Percentiles rank a stretch among this genome's conserved stretches.
Evolutionary conservation across 2,113 vertebrate species (phyloP).

Genomic region (Galeopterus variegatus): DNA sequence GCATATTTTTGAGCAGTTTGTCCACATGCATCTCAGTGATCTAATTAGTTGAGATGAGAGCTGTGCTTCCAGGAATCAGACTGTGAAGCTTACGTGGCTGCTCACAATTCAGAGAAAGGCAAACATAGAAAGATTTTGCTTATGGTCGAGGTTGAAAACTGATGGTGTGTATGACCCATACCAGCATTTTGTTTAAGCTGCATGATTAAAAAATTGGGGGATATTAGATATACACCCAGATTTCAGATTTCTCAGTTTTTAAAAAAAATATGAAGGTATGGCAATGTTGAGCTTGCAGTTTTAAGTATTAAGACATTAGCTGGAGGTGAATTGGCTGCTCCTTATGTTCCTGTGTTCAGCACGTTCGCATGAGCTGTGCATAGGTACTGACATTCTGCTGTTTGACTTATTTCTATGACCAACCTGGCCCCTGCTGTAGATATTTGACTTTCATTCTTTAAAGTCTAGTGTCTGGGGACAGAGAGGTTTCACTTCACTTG

Average conservation of each 20-base stretch:
- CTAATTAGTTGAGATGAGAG: conserved; percentile 69
- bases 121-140: not conserved
- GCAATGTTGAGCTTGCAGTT: not conserved
- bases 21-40: conserved; percentile 60
- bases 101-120: conserved; percentile 54
- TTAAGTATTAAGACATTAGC: not conserved
- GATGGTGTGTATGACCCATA: not conserved
- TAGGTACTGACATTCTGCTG: not conserved
- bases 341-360: not conserved
- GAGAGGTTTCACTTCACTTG: not conserved
- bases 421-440: not conserved
- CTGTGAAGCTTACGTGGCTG: not conserved
- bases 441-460: conserved; percentile 13
- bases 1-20: conserved; percentile 40
- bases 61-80: conserved; percentile 73
- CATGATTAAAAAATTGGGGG: not conserved
- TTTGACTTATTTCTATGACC: not conserved
- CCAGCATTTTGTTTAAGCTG: not conserved
- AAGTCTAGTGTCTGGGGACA: not conserved
- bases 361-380: not conserved
- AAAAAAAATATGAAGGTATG: not conserved
- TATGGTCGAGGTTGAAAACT: not conserved
- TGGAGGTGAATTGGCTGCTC: not conserved
- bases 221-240: not conserved
- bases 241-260: not conserved